Conservation (phyloP, 2,888 invertebrate species). For the Xestia ashworthii region DNA sequence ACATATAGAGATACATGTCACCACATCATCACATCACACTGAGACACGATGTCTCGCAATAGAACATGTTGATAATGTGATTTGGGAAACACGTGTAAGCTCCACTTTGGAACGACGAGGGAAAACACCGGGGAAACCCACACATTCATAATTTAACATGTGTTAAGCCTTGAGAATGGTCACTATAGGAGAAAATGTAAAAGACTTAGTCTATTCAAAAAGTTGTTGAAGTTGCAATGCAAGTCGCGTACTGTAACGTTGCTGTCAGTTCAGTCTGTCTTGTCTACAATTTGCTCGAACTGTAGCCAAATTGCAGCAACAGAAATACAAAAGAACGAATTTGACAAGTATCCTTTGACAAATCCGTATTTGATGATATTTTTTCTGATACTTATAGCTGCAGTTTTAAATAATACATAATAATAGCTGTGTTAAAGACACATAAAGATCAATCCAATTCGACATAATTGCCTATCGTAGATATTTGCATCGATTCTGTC, state of each 20-base stretch:
- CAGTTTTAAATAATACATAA: no score
- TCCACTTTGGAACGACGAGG: constrained; percentile 25
- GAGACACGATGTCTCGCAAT: constrained; percentile 33
- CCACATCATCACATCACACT: constrained; percentile 3
- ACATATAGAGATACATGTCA: constrained; percentile 6
- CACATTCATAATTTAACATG: constrained; percentile 34
- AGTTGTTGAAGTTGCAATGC: no score
- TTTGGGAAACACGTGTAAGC: constrained; percentile 48
- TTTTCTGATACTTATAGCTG: no score
- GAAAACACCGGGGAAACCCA: constrained; percentile 47
- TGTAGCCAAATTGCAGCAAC: no score
- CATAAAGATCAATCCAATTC: no score
- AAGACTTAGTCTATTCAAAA: constrained; percentile 5
- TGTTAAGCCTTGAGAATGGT: constrained; percentile 13
- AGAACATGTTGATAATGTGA: constrained; percentile 20
- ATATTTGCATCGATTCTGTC: neutral
- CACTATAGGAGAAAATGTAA: neutral
- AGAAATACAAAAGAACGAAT: no score
- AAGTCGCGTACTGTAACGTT: neutral
- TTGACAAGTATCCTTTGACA: neutral
- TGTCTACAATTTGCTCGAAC: no score
- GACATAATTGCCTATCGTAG: neutral
- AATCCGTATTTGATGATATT: neutral
- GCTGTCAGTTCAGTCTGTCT: neutral
- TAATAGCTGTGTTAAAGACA: no score